Percentiles rank a stretch among this genome's conserved stretches.
These are phyloP conservation scores for Lasius fuliginosus DNA, from an alignment of 2,888 invertebrate species.

Conservation along the genomic window DNA sequence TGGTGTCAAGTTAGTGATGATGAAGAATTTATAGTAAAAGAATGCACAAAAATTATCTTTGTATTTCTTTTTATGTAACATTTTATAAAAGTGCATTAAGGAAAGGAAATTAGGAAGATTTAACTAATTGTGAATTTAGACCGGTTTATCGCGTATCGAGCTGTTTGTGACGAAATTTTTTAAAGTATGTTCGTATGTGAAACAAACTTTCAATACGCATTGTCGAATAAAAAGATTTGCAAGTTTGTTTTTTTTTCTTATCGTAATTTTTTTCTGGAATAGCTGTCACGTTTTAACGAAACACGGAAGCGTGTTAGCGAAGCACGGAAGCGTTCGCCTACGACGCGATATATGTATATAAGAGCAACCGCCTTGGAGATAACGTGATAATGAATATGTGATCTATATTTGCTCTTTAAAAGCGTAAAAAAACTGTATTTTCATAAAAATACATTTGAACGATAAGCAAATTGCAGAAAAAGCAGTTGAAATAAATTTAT, in stretches of 20 bases:
- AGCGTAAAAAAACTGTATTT: background rate
- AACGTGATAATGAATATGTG: background rate
- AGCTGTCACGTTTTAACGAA: background rate
- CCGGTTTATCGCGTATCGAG: background rate
- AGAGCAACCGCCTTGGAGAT: conserved; percentile 17
- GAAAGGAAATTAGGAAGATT: background rate
- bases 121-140: background rate
- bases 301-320: background rate
- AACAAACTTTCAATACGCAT: background rate
- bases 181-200: background rate
- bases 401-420: background rate
- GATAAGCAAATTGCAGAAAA: background rate
- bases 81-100: conserved; percentile 6
- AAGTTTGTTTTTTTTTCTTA: background rate
- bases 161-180: background rate
- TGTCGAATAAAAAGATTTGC: background rate
- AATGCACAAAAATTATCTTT: background rate
- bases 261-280: background rate
- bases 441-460: background rate
- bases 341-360: background rate
- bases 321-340: background rate
- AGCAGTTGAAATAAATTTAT: background rate
- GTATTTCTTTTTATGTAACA: background rate
- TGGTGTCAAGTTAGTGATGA: background rate
- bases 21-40: background rate